Conservation (phyloP, 2,888 invertebrate genomes). For the Drosophila birchii region DNA sequence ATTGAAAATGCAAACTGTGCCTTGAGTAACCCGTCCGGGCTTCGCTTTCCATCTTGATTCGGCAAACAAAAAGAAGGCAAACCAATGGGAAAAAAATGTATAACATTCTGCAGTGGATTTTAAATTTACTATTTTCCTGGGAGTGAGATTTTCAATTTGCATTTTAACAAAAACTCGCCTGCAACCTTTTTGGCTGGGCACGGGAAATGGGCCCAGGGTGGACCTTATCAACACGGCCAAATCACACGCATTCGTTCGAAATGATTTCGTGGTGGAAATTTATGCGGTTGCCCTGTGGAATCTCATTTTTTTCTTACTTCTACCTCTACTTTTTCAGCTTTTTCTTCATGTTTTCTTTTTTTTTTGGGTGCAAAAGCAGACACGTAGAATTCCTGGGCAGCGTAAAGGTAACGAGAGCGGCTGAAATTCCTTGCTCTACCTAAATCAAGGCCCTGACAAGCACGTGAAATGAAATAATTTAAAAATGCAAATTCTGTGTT, state of each 20-base stretch:
- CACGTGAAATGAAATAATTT: constrained; percentile 79
- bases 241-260: constrained; percentile 73
- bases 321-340: constrained; percentile 38
- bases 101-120: constrained; percentile 35
- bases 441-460: constrained; percentile 76
- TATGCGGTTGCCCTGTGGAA: constrained; percentile 65
- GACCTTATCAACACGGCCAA: constrained; percentile 68
- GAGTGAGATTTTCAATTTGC: constrained; percentile 69
- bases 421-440: constrained; percentile 62
- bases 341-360: constrained; percentile 23
- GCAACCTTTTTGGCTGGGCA: constrained; percentile 47
- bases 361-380: constrained; percentile 32
- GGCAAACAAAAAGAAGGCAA: constrained; percentile 28
- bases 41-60: constrained; percentile 36
- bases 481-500: constrained; percentile 72
- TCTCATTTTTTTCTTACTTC: constrained; percentile 30
- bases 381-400: constrained; percentile 46
- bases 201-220: constrained; percentile 32
- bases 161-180: constrained; percentile 67
- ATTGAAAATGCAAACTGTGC: constrained; percentile 60
- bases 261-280: constrained; percentile 62
- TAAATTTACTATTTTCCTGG: constrained; percentile 69
- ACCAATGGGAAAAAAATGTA: constrained; percentile 25
- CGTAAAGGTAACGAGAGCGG: constrained; percentile 44
- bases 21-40: constrained; percentile 26